Percentiles rank a stretch among this genome's conserved stretches.
Evolutionary conservation across 2,113 vertebrate genomes (phyloP).

Genomic region (Phyllostomus discolor): DNA sequence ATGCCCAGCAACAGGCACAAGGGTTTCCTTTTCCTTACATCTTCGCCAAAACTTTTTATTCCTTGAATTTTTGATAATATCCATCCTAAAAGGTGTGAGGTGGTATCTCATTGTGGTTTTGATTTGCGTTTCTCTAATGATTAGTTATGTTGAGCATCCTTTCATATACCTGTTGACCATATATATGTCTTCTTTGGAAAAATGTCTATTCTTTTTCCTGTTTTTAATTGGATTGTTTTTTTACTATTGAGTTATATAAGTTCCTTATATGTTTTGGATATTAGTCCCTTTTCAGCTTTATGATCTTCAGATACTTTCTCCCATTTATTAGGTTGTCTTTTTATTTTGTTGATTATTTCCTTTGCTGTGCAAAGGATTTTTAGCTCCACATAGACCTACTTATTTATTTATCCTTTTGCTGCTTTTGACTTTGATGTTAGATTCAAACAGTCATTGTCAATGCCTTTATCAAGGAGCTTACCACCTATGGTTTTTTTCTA

Average conservation of each 20-base stretch:
- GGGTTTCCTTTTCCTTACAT: not conserved
- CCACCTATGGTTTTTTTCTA: not conserved
- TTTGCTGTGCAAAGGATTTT: not conserved
- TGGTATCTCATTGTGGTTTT: no score
- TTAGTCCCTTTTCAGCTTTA: not conserved
- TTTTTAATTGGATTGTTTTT: no score
- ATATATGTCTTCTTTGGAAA: not conserved
- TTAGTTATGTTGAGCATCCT: not conserved
- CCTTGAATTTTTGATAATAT: not conserved
- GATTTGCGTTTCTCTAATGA: no score
- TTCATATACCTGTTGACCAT: not conserved
- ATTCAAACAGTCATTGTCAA: not conserved
- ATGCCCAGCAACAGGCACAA: not conserved
- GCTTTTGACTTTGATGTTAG: not conserved
- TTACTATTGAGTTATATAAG: not conserved
- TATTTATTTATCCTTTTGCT: not conserved
- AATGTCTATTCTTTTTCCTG: not conserved
- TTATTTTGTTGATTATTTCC: not conserved
- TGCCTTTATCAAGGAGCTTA: not conserved
- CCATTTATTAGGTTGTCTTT: not conserved
- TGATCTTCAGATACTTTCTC: not conserved
- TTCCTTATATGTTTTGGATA: not conserved
- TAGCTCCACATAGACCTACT: not conserved
- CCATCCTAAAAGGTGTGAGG: not conserved
- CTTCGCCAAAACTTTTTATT: not conserved